These are phyloP conservation scores for Cremastobaeus sp. DNA, from an alignment of 2,888 invertebrate species.

Conservation along the genomic window DNA sequence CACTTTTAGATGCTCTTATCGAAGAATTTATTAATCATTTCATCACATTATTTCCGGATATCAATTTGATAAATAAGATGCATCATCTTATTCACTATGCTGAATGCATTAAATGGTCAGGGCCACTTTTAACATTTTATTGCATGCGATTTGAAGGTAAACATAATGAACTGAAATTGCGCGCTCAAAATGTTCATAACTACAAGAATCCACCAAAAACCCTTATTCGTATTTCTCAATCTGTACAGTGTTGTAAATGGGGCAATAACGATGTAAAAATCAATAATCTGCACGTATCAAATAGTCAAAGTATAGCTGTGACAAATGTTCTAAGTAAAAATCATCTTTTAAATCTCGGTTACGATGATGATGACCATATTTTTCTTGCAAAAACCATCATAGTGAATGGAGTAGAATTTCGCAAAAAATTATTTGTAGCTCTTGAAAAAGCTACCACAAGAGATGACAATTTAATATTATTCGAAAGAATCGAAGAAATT, in stretches of 20 bases:
- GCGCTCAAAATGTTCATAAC: constrained; percentile 56
- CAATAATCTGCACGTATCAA: no score
- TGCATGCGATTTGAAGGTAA: constrained; percentile 63
- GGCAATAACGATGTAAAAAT: constrained; percentile 50
- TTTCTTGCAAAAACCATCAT: constrained; percentile 5
- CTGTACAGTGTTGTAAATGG: constrained; percentile 54
- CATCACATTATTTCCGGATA: constrained; percentile 47
- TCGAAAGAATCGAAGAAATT: constrained; percentile 41
- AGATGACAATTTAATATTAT: constrained; percentile 12
- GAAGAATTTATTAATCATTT: constrained; percentile 15
- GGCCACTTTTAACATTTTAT: constrained; percentile 50
- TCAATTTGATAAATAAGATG: constrained; percentile 61
- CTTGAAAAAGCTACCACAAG: constrained; percentile 11
- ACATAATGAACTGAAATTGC: constrained; percentile 47
- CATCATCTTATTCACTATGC: constrained; percentile 59
- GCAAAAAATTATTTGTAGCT: constrained; percentile 29
- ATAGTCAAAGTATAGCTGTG: neutral
- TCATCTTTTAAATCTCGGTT: constrained; percentile 23
- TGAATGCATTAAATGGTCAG: constrained; percentile 56
- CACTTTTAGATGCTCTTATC: constrained; percentile 13
- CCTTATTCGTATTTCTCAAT: constrained; percentile 47
- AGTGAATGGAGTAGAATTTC: constrained; percentile 34
- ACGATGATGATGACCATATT: constrained; percentile 5
- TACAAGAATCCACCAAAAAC: constrained; percentile 61
- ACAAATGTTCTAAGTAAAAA: neutral